phyloP scores from a whole-genome alignment of 2,888 invertebrate genomes.

The Quadroppia sp. region DNA sequence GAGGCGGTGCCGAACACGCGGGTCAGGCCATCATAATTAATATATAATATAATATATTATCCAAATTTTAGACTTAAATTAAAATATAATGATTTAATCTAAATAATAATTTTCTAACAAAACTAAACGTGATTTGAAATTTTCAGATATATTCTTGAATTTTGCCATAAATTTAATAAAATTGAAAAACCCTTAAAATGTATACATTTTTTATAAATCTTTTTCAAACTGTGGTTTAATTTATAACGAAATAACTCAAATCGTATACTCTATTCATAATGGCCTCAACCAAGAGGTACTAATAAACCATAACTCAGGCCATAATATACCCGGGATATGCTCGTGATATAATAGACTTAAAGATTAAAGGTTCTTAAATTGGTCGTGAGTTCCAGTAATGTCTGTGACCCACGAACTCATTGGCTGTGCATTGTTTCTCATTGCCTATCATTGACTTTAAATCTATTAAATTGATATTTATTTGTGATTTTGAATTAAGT shows the following conservation, averaged over 20 bases:
- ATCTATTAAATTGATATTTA: conserved; percentile 18
- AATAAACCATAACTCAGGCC: not conserved
- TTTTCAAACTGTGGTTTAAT: no score
- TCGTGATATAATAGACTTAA: conserved; percentile 13
- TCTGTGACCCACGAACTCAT: conserved; percentile 15
- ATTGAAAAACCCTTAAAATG: not conserved
- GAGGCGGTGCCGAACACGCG: conserved; percentile 21
- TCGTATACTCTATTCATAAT: no score
- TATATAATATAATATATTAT: conserved; percentile 15
- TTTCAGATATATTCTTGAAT: not conserved
- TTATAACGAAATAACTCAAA: no score
- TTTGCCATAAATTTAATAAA: not conserved
- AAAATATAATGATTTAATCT: conserved; percentile 14
- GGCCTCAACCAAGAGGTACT: not conserved
- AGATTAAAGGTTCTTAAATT: conserved; percentile 20
- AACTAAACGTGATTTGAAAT: not conserved
- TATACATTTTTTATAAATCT: not conserved
- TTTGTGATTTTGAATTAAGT: conserved; percentile 14
- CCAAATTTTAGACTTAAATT: conserved; percentile 4
- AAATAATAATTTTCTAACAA: not conserved
- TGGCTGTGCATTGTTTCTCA: conserved; percentile 1
- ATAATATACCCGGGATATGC: conserved; percentile 9
- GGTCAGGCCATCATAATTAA: conserved; percentile 15
- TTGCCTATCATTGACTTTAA: conserved; percentile 1
- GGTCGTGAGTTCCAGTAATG: conserved; percentile 22